phyloP scores from a whole-genome alignment of 2,797 vertebrate species.

The Mus spretus region DNA sequence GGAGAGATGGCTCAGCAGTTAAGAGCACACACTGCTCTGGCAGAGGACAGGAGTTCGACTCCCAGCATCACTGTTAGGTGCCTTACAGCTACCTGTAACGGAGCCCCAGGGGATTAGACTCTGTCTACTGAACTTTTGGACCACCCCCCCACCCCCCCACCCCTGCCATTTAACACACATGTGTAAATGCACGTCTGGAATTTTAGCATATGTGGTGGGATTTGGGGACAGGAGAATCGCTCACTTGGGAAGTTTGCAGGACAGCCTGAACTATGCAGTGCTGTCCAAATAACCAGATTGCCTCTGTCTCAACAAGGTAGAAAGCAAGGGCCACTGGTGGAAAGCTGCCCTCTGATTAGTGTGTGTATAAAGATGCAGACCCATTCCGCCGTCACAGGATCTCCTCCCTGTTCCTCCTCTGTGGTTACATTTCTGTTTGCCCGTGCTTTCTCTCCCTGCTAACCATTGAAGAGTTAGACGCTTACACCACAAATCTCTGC shows the following conservation, averaged over 20 bases:
- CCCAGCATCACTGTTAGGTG: not conserved
- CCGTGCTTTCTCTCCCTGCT: not conserved
- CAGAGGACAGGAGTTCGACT: not conserved
- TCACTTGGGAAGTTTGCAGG: not conserved
- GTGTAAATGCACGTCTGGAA: not conserved
- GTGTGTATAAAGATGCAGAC: not conserved
- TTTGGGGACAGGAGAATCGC: not conserved
- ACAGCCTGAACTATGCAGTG: too few species aligned
- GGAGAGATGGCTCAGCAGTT: not conserved
- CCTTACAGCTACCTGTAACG: not conserved
- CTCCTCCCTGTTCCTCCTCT: not conserved
- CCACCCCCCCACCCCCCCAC: rapidly evolving
- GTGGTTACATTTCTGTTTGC: not conserved
- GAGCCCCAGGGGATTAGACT: not conserved
- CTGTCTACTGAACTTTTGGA: not conserved
- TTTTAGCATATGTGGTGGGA: not conserved
- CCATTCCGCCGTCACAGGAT: not conserved
- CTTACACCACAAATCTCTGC: not conserved
- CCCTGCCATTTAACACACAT: not conserved
- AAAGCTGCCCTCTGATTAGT: not conserved
- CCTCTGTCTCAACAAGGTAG: not conserved
- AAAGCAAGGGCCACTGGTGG: too few species aligned
- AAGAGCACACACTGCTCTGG: not conserved
- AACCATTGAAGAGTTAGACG: not conserved
- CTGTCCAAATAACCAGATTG: not conserved